Evolutionary conservation across 2,888 invertebrate genomes (phyloP).

Genomic region (Mactromeris polynyma): DNA sequence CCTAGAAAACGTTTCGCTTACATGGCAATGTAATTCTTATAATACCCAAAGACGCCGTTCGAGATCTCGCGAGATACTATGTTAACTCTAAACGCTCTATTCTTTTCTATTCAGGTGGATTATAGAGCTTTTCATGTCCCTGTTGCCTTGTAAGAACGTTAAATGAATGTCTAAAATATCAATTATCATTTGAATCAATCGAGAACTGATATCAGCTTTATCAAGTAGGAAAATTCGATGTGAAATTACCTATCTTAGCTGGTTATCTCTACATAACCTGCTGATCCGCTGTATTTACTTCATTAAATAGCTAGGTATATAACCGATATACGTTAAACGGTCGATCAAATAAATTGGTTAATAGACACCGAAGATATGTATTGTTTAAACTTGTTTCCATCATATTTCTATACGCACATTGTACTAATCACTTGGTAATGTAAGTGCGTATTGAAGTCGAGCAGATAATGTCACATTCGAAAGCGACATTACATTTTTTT

Average conservation of each 20-base stretch:
- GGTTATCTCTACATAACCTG: not conserved
- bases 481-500: too few species aligned
- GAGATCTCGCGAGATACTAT: conserved; percentile 17
- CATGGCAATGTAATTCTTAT: conserved; percentile 37
- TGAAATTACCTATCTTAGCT: conserved; percentile 10
- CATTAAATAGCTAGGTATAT: not conserved
- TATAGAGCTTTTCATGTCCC: conserved; percentile 24
- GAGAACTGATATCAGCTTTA: conserved; percentile 3
- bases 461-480: too few species aligned
- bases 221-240: conserved; percentile 2
- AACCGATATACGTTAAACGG: not conserved
- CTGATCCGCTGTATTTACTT: not conserved
- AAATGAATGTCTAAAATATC: conserved; percentile 17
- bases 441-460: too few species aligned
- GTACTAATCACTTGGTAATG: too few species aligned
- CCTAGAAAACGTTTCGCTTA: conserved; percentile 41
- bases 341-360: not conserved
- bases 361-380: not conserved
- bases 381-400: not conserved
- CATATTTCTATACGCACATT: too few species aligned
- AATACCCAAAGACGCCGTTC: conserved; percentile 58
- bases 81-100: conserved; percentile 26
- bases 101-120: conserved; percentile 32
- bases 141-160: conserved; percentile 19
- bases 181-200: conserved; percentile 15